Conservation (phyloP, 2,888 invertebrate species). For the Panopea generosa region DNA sequence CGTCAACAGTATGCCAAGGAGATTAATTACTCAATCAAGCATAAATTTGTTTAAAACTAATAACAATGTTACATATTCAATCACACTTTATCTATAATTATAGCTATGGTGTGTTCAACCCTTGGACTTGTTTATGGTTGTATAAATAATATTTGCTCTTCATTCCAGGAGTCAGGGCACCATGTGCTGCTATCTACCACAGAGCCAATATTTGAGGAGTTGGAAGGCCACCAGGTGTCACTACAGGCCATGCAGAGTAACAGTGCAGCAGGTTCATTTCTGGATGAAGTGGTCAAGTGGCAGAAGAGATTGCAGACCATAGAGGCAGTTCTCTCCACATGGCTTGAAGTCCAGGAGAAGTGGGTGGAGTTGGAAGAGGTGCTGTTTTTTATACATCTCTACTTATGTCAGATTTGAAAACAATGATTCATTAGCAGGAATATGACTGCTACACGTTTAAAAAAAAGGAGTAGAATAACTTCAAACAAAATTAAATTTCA, state of each 20-base stretch:
- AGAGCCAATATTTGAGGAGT: slow-evolving; percentile 84
- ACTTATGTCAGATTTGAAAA: not conserved
- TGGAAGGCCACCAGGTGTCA: slow-evolving; percentile 84
- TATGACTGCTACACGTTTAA: no score
- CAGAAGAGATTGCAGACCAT: slow-evolving; percentile 84
- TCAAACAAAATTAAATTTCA: not conserved
- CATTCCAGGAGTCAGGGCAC: slow-evolving; percentile 78
- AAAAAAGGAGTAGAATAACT: not conserved
- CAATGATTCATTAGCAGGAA: no score
- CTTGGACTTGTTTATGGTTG: no score
- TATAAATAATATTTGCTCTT: no score
- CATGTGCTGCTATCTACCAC: slow-evolving; percentile 80
- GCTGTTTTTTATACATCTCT: no score
- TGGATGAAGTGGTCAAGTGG: slow-evolving; percentile 85
- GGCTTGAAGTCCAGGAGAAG: slow-evolving; percentile 84
- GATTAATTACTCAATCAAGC: no score
- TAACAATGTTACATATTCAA: no score
- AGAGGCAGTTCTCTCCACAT: slow-evolving; percentile 83
- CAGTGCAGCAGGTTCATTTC: slow-evolving; percentile 84
- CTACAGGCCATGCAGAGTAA: slow-evolving; percentile 84
- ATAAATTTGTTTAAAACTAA: no score
- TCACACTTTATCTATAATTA: no score
- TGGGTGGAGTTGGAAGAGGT: slow-evolving; percentile 85
- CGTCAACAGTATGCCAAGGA: no score
- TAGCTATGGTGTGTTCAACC: no score